Evolutionary conservation across 2,797 vertebrate genomes (phyloP), one percentile per base, ranked within the genome.

Genomic region (Takifugu rubripes): DNA sequence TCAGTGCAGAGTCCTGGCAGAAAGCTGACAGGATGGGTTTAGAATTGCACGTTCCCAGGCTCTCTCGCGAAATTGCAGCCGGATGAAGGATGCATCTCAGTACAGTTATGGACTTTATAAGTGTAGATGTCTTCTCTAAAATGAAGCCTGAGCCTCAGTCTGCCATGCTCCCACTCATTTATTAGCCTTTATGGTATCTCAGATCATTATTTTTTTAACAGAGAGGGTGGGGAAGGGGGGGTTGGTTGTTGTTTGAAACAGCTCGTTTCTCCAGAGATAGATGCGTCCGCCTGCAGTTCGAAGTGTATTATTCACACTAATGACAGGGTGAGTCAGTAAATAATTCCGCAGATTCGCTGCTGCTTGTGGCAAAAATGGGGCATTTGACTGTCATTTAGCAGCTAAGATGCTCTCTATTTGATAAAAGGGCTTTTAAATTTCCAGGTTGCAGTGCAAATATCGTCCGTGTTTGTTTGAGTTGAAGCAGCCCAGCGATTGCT

Each of bases 1-100:
- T 64, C 71, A 60, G 59, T 80, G 61, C 72, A 75, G 66, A 65
- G 57, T 62, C 68, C 64, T 68, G 64, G 71, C 68, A 68, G 68
- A 68, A 64, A 67, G 65, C 72, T 55, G 58, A 70, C 51, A 52
- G 68, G 57, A 29, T 56, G 17, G 61, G 45, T 75, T 67, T 52
- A 44, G 56, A 80, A 59, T 78, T 66, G 68, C 72, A 72, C 66
- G 57, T 66, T 77, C 57, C 29, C 51, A 49, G 49, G 52, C 68
- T 52, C 25, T 60, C 21, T 64, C 68, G 68, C 66, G 72, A 77
- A 82, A 69, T 54, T 66, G 65, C 70, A 68, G 71, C 64, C 66
- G 48, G 56, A 70, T 40, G 48, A 52, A 70, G 54, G 55, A 54
- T 54, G 49, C 25, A 40, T 43, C 72, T 77, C 54, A 59, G 25